Conservation (phyloP, 1,140 invertebrate genomes). For the Battus philenor region DNA sequence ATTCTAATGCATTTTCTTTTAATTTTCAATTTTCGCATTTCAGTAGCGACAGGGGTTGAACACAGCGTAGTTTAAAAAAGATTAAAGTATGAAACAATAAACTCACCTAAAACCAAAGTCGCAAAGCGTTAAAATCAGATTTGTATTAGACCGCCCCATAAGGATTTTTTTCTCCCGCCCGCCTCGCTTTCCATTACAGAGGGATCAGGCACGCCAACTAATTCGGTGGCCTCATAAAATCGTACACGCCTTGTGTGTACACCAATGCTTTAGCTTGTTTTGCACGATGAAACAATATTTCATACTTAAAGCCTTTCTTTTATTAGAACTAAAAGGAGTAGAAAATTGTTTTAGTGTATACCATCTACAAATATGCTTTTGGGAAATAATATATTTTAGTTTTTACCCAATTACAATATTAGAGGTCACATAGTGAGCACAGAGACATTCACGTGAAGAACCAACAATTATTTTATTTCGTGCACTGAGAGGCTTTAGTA, state of each 20-base stretch:
- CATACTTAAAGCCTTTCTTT: constrained; percentile 9
- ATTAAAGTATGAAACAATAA: constrained; percentile 10
- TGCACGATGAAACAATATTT: constrained; percentile 15
- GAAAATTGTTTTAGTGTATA: too few relatives aligned
- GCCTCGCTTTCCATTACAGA: constrained; percentile 47
- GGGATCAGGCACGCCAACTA: constrained; percentile 33
- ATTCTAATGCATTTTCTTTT: too few relatives aligned
- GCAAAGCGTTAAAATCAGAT: constrained; percentile 39
- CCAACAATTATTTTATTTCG: too few relatives aligned
- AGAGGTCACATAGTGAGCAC: too few relatives aligned
- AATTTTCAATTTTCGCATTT: too few relatives aligned
- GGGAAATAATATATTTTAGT: too few relatives aligned
- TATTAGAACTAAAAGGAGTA: too few relatives aligned
- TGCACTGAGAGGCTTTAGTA: too few relatives aligned
- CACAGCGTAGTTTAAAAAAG: background rate
- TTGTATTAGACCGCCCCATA: constrained; percentile 41
- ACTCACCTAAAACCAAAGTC: constrained; percentile 1
- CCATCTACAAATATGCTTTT: too few relatives aligned
- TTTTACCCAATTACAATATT: too few relatives aligned
- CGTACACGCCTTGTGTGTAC: constrained; percentile 38
- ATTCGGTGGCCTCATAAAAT: constrained; percentile 37
- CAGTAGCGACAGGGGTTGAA: too few relatives aligned
- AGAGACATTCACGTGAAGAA: too few relatives aligned
- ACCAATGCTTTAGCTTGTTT: constrained; percentile 26
- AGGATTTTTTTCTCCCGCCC: constrained; percentile 53